A percentile compares a stretch with the other conserved stretches of the same genome.
phyloP scores from a whole-genome alignment of 2,113 vertebrate genomes.

The Gnathonemus echidnorhynchus region DNA sequence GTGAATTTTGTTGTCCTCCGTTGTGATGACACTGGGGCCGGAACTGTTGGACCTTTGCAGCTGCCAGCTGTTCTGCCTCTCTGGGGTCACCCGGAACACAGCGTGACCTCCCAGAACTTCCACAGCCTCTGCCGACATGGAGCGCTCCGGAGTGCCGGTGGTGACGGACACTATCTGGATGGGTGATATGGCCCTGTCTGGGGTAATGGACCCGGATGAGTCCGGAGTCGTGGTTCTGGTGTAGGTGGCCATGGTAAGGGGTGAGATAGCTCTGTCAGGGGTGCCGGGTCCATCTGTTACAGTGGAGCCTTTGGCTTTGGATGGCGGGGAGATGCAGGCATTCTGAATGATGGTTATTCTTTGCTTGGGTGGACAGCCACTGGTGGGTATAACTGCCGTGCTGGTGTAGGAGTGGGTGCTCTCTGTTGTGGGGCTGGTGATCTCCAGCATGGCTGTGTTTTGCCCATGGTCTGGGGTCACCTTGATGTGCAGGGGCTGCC shows the following conservation, averaged over 20 bases:
- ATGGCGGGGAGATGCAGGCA: slow-evolving; percentile 65
- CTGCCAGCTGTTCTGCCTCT: slow-evolving; percentile 82
- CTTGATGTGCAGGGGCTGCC: slow-evolving; percentile 91
- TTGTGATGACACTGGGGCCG: slow-evolving; percentile 88
- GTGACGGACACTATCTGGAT: slow-evolving; percentile 78
- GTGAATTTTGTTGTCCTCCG: slow-evolving; percentile 98
- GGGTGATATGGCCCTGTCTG: slow-evolving; percentile 85
- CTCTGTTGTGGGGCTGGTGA: slow-evolving; percentile 81
- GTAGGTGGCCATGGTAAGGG: slow-evolving; percentile 72
- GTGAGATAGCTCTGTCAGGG: slow-evolving; percentile 72
- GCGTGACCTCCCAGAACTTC: slow-evolving; percentile 76
- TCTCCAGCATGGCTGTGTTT: slow-evolving; percentile 86
- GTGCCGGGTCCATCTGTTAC: slow-evolving; percentile 60
- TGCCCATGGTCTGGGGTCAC: slow-evolving; percentile 87
- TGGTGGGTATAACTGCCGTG: slow-evolving; percentile 91
- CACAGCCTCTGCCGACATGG: slow-evolving; percentile 66
- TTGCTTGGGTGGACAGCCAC: slow-evolving; percentile 79
- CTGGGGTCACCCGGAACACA: slow-evolving; percentile 82
- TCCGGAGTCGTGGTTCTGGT: slow-evolving; percentile 78
- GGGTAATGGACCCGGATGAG: slow-evolving; percentile 75
- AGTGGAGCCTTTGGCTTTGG: slow-evolving; percentile 66
- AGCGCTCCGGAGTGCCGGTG: slow-evolving; percentile 71
- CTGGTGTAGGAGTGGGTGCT: slow-evolving; percentile 81
- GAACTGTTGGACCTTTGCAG: slow-evolving; percentile 87
- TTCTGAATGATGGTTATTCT: slow-evolving; percentile 95